Base-by-base conservation (phyloP, 2,113 vertebrate species). In the Baryphthengus martii region DNA sequence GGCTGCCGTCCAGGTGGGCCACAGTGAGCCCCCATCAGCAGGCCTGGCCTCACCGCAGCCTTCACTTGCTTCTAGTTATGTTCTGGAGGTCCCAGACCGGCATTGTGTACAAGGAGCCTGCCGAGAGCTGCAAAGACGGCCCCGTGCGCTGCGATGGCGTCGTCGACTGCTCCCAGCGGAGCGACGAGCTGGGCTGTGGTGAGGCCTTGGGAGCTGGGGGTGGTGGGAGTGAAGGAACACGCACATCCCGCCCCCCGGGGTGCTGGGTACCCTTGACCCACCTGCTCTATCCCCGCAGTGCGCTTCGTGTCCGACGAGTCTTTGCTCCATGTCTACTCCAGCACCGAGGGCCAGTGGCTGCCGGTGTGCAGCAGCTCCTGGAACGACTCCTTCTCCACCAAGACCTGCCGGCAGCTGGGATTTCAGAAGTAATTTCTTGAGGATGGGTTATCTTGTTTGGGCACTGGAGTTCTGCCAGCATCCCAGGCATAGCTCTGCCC, bases 111-210 rank as follows among this genome's bases (percentile, higher is more conserved):
- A 98, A 98, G 65, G 98, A 98, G 13, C 98, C 98, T 0, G 72
- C 68, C 0, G 98, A 98, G 96, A 98, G 83, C 91, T 98, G 98
- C 93, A 94, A 75, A 25, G 72, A 28, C 29, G 49, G 76, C 1
- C 35, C 97, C 0, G 94, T 97, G 83, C 98, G 95, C 90, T 98
- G 98, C 13, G 61, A 98, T 2, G 98, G 98, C 10, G 1, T 98
- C 11, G 82, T 88, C 2, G 98, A 98, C 89, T 98, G 98, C 90
- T 97, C 96, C 11, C 97, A 88, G 73, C 55, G 91, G 71, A 98
- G 97, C 1, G 98, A 98, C 0, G 98, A 98, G 89, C 97, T 98
- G 85, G 98, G 97, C 89, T 98, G 98, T 1, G 98, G 98, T 98
- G 96, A 97, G 88, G 29, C 19, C 18, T 8, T 1, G 97, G 93